Evolutionary conservation across 2,113 vertebrate species (phyloP).

Genomic region (Poicephalus meyeri): DNA sequence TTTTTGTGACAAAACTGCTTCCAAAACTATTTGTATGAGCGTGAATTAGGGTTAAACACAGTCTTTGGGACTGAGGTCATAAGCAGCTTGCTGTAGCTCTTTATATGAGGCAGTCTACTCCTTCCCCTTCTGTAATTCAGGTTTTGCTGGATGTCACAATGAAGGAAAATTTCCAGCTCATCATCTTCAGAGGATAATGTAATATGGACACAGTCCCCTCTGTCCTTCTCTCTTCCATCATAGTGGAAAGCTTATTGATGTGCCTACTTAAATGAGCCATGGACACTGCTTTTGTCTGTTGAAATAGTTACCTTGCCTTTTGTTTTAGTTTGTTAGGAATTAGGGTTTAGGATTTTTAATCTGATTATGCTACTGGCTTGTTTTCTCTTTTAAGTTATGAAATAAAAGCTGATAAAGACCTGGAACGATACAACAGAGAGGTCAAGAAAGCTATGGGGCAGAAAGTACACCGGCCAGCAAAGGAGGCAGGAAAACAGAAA

Average conservation of each 20-base stretch:
- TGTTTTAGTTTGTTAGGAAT: neutral
- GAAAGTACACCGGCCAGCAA: conserved; percentile 14
- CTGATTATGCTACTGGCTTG: neutral
- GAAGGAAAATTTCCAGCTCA: neutral
- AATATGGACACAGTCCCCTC: accelerated
- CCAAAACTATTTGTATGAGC: neutral
- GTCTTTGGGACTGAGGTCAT: neutral
- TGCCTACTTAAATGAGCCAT: neutral
- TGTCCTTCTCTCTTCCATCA: accelerated
- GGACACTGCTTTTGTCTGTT: neutral
- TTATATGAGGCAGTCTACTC: neutral
- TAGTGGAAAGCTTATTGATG: neutral
- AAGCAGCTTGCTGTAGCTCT: neutral
- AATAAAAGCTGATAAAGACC: conserved; percentile 84
- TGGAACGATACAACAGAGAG: conserved; percentile 80
- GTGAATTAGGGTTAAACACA: neutral
- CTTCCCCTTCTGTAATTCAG: neutral
- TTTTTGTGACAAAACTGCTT: neutral
- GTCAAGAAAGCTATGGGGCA: conserved; percentile 73
- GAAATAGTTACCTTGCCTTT: neutral
- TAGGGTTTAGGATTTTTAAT: neutral
- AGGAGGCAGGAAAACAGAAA: conserved; percentile 72
- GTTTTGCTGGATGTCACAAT: neutral
- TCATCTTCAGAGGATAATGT: neutral
- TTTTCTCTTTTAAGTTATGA: conserved; percentile 81